Conservation (phyloP, 2,888 invertebrate species). For the Chaetogeoica ovagalla region DNA sequence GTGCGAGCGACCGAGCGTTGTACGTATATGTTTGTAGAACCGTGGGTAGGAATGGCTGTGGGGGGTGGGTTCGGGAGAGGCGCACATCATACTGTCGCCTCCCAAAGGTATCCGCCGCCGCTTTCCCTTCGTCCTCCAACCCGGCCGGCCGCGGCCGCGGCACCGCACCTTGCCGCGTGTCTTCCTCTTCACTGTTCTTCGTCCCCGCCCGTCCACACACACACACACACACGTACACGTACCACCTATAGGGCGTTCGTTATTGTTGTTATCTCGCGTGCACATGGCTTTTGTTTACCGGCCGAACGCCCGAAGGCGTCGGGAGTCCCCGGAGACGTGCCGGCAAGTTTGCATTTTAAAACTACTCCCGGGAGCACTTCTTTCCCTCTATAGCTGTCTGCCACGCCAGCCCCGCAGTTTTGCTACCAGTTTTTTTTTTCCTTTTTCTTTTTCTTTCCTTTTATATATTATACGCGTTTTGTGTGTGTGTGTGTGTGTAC, state of each 20-base stretch:
- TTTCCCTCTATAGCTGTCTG: slow-evolving; percentile 1
- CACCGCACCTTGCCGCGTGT: too few relatives aligned
- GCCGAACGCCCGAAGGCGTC: slow-evolving; percentile 53
- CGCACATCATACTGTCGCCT: slow-evolving; percentile 52
- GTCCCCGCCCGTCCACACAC: background rate
- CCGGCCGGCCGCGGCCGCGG: background rate
- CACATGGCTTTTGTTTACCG: slow-evolving; percentile 53
- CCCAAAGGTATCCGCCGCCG: slow-evolving; percentile 36
- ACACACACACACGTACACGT: background rate
- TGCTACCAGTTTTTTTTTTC: too few relatives aligned
- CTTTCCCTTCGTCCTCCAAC: background rate
- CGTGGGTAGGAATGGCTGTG: background rate
- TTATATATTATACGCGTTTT: slow-evolving; percentile 1
- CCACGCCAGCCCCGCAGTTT: background rate
- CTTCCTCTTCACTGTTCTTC: slow-evolving; percentile 5
- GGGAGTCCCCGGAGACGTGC: slow-evolving; percentile 37
- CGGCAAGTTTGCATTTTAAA: slow-evolving; percentile 52
- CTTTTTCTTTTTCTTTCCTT: background rate
- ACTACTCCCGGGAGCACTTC: slow-evolving; percentile 53
- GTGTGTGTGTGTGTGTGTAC: background rate
- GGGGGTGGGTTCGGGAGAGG: background rate
- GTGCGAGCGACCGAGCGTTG: too few relatives aligned
- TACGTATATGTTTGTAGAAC: too few relatives aligned
- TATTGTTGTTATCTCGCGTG: slow-evolving; percentile 52
- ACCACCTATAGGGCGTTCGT: background rate